Percentiles rank a stretch among this genome's conserved stretches.
These are phyloP conservation scores for Pseudopleuronectes americanus DNA, from an alignment of 2,797 vertebrate species.

Conservation along the genomic window DNA sequence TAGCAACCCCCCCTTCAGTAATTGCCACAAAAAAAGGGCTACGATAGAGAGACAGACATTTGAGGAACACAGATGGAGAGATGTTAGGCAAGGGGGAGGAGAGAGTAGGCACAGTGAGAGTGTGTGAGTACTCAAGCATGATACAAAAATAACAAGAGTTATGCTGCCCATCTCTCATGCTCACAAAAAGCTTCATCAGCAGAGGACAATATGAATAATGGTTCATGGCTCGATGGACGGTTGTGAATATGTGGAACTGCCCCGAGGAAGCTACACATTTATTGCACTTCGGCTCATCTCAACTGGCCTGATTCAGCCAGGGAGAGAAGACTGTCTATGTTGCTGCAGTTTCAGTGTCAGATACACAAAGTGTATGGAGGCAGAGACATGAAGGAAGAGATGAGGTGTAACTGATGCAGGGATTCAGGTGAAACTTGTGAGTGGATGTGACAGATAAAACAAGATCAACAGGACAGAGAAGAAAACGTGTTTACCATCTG, in stretches of 20 bases:
- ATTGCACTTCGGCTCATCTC: slow-evolving; percentile 38
- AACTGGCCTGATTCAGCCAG: slow-evolving; percentile 33
- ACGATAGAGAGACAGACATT: background rate
- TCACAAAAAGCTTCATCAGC: slow-evolving; percentile 44
- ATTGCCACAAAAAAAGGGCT: too few relatives aligned
- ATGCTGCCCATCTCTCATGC: slow-evolving; percentile 37
- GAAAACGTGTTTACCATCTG: slow-evolving; percentile 48
- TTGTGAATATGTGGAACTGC: slow-evolving; percentile 40
- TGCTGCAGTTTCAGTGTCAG: background rate
- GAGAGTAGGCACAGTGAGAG: slow-evolving; percentile 25
- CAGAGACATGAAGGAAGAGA: background rate
- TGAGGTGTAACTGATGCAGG: background rate
- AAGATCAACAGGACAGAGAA: slow-evolving; percentile 10
- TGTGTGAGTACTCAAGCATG: slow-evolving; percentile 48
- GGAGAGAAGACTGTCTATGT: slow-evolving; percentile 1
- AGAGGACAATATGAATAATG: slow-evolving; percentile 47
- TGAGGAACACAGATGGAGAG: slow-evolving; percentile 40
- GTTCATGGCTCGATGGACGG: slow-evolving; percentile 47
- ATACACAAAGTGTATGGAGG: background rate
- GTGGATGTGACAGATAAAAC: slow-evolving; percentile 5
- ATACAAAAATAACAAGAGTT: slow-evolving; percentile 56
- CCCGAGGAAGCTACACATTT: slow-evolving; percentile 41
- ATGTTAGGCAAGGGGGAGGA: slow-evolving; percentile 25
- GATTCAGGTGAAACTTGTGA: background rate
- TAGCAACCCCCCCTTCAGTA: background rate